phyloP scores from a whole-genome alignment of 2,797 vertebrate species.

The Phoeniculus purpureus region DNA sequence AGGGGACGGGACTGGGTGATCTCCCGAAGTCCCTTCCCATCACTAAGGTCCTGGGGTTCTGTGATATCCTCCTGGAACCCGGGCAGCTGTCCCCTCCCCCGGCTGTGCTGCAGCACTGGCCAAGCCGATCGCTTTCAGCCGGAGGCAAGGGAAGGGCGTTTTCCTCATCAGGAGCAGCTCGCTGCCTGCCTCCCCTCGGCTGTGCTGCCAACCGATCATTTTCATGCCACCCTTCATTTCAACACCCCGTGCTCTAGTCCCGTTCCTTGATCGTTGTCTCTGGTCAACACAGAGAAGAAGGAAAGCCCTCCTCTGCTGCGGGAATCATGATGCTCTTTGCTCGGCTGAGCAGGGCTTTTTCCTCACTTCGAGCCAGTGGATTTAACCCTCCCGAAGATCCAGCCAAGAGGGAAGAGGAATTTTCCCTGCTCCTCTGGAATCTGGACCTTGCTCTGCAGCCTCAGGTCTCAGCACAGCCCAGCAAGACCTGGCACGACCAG shows the following conservation, averaged over 20 bases:
- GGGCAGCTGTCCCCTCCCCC: neutral
- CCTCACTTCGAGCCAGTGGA: neutral
- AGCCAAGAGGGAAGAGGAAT: neutral
- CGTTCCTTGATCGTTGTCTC: neutral
- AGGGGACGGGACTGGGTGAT: too few relatives aligned
- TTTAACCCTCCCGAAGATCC: neutral
- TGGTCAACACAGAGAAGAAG: neutral
- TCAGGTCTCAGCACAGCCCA: neutral
- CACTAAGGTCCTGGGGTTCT: too few relatives aligned
- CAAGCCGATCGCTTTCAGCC: neutral
- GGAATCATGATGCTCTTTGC: neutral
- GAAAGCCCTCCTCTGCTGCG: neutral
- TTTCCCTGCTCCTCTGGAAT: neutral
- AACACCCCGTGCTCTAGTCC: neutral
- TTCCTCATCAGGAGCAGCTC: neutral
- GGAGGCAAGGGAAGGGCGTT: slow-evolving; percentile 1
- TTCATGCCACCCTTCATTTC: neutral
- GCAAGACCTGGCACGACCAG: neutral
- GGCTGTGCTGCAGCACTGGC: neutral
- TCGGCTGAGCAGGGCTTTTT: neutral
- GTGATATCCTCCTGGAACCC: neutral
- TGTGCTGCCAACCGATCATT: neutral
- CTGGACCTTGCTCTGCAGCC: neutral
- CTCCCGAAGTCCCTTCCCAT: too few relatives aligned
- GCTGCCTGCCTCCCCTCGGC: neutral